Percentiles rank a stretch among this genome's conserved stretches.
Evolutionary conservation across 2,888 invertebrate genomes (phyloP).

Genomic region (Esperia sulphurella): DNA sequence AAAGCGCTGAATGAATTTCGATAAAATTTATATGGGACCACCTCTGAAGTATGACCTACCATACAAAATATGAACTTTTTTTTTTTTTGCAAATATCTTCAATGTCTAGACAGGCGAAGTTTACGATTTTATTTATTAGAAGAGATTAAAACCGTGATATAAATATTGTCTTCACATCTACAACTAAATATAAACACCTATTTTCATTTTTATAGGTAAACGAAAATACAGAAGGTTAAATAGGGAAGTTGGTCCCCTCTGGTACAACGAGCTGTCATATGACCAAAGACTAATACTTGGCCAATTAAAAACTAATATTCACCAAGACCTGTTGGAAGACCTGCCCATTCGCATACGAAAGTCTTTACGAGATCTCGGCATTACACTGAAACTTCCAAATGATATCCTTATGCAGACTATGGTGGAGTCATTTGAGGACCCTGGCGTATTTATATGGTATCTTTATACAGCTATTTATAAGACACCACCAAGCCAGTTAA

Average conservation of each 20-base stretch:
- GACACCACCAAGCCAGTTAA: conserved; percentile 45
- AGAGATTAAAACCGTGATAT: too few species aligned
- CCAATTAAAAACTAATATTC: conserved; percentile 45
- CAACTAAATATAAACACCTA: too few species aligned
- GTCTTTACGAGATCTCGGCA: conserved; percentile 50
- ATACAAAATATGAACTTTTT: too few species aligned
- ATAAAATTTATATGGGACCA: too few species aligned
- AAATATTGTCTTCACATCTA: too few species aligned
- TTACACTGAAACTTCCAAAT: conserved; percentile 45
- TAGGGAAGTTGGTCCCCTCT: conserved; percentile 51
- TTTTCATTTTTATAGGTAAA: conserved; percentile 27
- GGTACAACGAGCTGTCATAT: conserved; percentile 60
- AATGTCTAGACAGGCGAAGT: too few species aligned
- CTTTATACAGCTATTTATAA: conserved; percentile 55
- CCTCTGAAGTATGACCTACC: too few species aligned
- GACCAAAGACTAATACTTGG: conserved; percentile 43
- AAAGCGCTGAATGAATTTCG: too few species aligned
- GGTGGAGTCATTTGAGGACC: conserved; percentile 44
- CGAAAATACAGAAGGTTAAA: conserved; percentile 35
- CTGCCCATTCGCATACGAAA: conserved; percentile 45
- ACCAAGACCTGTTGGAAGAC: conserved; percentile 63
- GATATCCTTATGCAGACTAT: conserved; percentile 49
- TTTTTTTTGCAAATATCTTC: too few species aligned
- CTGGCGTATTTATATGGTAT: conserved; percentile 69
- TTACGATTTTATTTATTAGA: too few species aligned